Base-by-base conservation (phyloP, 2,113 vertebrate species). In the Chauna torquata region DNA sequence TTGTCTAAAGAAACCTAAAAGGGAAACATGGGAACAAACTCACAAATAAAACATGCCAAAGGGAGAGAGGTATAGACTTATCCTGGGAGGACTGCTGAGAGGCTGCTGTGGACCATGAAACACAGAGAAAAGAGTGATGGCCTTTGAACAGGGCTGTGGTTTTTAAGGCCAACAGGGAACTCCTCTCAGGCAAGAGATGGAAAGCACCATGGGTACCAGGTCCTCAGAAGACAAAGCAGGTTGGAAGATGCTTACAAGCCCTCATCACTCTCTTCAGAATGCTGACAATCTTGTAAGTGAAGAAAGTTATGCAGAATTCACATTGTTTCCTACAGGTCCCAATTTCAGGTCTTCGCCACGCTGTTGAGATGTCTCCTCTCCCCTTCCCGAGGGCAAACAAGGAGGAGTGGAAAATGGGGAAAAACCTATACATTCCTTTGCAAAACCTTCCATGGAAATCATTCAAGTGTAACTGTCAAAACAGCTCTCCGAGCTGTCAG, bases 401-500 rank as follows among this genome's bases (percentile, higher is more conserved):
- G 19, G 22, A 90, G 19, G 49, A 90, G 52, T 6, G 58, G 62
- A 80, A 88, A 80, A 68, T 13, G 27, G 20, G 38, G 62, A 50
- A 79, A 94, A 90, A 40, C n/a, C 87, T 30, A 52, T 28, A 34
- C 0, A 0, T 47, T 11, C 54, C 44, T 38, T 83, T 83, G 55
- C 49, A 81, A 94, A 86, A 86, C n/a, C 71, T 89, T 71, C 92
- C 88, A 83, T 36, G 85, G 85, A 93, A 96, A 88, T 76, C n/a
- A 45, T 50, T 69, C 42, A 55, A 70, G 59, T 2, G 0, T 68
- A 59, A 70, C 61, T 81, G 76, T 89, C 77, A 89, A 82, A 93
- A 47, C 20, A 27, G 25, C 18, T 22, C 38, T 88, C 68, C 1
- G 2, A 94, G 82, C 52, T 90, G 76, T 16, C 57, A 72, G 44